Conservation (phyloP, 2,113 vertebrate genomes). For the Strix uralensis region DNA sequence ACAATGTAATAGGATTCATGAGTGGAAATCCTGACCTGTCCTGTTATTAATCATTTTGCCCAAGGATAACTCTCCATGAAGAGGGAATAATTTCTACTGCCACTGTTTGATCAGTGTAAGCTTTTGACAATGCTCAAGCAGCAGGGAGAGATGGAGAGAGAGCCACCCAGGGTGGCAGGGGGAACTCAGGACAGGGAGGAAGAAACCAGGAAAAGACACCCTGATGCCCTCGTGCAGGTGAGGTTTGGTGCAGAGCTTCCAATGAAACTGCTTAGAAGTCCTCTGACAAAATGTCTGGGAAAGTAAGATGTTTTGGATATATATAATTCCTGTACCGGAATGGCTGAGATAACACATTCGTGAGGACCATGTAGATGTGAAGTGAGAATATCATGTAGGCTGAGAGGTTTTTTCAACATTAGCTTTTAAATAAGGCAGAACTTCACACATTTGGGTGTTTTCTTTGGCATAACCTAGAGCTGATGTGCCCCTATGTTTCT, state of each 20-base stretch:
- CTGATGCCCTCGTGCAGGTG: not conserved
- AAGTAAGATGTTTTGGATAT: not conserved
- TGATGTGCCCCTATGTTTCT: not conserved
- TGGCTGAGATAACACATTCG: fast-evolving
- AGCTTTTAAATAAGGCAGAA: not conserved
- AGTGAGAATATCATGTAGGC: fast-evolving
- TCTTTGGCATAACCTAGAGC: not conserved
- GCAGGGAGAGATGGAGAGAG: not conserved
- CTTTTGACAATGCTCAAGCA: not conserved
- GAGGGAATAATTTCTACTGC: not conserved
- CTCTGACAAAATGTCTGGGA: not conserved
- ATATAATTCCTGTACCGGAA: fast-evolving
- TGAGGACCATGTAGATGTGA: not conserved
- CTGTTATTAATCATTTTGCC: not conserved
- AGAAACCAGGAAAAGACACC: not conserved
- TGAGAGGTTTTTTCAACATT: not conserved
- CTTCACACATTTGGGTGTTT: not conserved
- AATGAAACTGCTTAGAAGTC: not conserved
- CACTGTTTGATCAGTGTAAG: not conserved
- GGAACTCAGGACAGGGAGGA: not conserved
- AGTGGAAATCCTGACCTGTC: not conserved
- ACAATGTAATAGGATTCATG: not conserved
- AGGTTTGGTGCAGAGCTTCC: not conserved
- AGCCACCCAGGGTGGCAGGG: fast-evolving
- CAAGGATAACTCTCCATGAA: not conserved